Evolutionary conservation across 2,888 invertebrate genomes (phyloP).

Genomic region (Hypomecis punctinalis): DNA sequence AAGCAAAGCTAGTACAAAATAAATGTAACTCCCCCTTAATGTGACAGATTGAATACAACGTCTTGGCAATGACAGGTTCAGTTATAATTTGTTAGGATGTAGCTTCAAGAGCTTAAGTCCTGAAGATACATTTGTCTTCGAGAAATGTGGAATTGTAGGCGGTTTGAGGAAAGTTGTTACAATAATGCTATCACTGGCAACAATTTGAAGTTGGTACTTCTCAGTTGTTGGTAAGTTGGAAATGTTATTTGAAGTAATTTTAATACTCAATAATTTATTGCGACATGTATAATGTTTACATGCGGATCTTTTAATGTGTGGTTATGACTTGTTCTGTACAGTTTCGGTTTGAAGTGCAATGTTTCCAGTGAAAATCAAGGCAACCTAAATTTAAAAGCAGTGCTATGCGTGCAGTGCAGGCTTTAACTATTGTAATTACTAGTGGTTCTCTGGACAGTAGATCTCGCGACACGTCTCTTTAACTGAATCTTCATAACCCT

Average conservation of each 20-base stretch:
- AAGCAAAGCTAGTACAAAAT: no score
- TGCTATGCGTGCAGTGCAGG: no score
- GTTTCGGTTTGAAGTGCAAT: no score
- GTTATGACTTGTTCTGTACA: neutral
- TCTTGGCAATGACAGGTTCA: constrained; percentile 5
- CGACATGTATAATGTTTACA: no score
- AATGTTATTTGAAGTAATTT: neutral
- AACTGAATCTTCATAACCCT: no score
- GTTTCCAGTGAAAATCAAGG: no score
- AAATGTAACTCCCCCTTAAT: neutral
- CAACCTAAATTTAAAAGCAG: no score
- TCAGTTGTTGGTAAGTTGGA: neutral
- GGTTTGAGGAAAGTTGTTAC: constrained; percentile 3
- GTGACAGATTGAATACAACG: constrained; percentile 29
- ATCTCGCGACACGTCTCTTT: no score
- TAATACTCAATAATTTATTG: no score
- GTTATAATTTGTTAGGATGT: constrained; percentile 17
- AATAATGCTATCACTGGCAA: neutral
- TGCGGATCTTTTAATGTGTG: neutral
- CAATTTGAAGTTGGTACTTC: neutral
- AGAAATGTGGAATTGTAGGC: constrained; percentile 3
- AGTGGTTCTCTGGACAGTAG: no score
- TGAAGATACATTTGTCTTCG: constrained; percentile 12
- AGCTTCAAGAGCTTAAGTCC: constrained; percentile 14
- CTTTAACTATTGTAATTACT: no score